Evolutionary conservation across 2,797 vertebrate species (phyloP), one percentile per base, ranked within the genome.

Genomic region (Scolopax bukidnonensis): DNA sequence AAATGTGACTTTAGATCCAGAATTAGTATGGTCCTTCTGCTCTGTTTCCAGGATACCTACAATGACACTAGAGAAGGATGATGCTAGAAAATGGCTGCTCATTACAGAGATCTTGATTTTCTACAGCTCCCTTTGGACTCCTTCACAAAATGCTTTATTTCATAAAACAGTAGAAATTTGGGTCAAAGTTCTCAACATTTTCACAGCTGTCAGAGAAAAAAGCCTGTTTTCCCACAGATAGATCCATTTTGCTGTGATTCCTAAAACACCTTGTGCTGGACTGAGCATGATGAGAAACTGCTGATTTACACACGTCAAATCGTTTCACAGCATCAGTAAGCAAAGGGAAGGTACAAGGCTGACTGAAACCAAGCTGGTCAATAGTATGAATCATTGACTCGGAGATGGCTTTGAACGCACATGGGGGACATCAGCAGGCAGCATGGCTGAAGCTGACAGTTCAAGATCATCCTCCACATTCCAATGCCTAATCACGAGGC

Each of bases 331-430:
- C 38, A 89, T 56, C 78, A 87, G 33, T 68, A 94, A 89, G 54
- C 64, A 85, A 67, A 94, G n/a, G 21, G 38, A 89, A 71, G 1
- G 3, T 3, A 27, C 20, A 84, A 63, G 27, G 67, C 69, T 93
- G 73, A 73, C 73, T 81, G 89, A 91, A 78, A 5, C 57, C 59
- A 93, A 91, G 50, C 38, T 33, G 41, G 90, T 93, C 91, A 86
- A 81, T 93, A 73, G 13, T 30, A 11, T 30, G 60, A 90, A 83
- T 89, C 43, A 70, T 7, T 5, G 33, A 78, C 48, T 65, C 61
- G 16, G 41, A 85, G 50, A 65, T 28, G 41, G 80, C 47, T 93
- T 65, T 88, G n/a, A 86, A 67, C 1, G 4, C 18, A 43, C 28
- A 71, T 7, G 16, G 14, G 90, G 63, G 57, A 47, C 48, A 88